phyloP scores from a whole-genome alignment of 2,113 vertebrate species.

The Zosterops borbonicus region DNA sequence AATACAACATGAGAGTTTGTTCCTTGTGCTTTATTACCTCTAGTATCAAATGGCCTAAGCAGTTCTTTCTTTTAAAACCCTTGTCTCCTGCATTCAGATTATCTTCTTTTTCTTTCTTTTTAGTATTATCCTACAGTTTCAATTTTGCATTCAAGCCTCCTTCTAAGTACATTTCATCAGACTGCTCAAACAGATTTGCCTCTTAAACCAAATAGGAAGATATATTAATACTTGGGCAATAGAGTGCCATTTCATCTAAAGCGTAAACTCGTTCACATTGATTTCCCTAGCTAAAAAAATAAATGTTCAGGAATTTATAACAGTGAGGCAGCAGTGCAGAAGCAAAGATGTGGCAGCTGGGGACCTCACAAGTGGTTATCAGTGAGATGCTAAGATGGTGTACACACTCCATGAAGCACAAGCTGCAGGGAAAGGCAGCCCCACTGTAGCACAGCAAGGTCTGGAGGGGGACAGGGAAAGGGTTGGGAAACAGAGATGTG shows the following conservation, averaged over 20 bases:
- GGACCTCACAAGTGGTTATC: not conserved
- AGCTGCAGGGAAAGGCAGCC: not conserved
- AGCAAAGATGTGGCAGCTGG: not conserved
- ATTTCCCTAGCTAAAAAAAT: not conserved
- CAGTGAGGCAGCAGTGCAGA: not conserved
- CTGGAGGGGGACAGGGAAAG: not conserved
- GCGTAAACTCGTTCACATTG: not conserved
- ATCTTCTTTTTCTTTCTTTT: not conserved
- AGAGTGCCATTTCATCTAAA: not conserved
- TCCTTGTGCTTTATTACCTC: not conserved
- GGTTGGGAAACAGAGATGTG: not conserved
- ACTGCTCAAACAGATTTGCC: not conserved
- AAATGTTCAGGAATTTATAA: not conserved
- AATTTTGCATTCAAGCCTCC: not conserved
- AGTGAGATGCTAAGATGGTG: too few relatives aligned
- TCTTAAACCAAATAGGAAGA: not conserved
- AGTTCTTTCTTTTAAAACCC: not conserved
- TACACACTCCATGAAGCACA: fast-evolving
- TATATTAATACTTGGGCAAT: not conserved
- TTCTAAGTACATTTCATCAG: not conserved
- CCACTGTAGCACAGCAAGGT: not conserved
- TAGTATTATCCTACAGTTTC: not conserved
- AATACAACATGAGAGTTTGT: not conserved
- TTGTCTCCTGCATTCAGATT: not conserved
- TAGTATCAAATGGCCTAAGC: not conserved